These are phyloP conservation scores for Pyrgus malvae DNA, from an alignment of 2,888 invertebrate species.

Conservation along the genomic window DNA sequence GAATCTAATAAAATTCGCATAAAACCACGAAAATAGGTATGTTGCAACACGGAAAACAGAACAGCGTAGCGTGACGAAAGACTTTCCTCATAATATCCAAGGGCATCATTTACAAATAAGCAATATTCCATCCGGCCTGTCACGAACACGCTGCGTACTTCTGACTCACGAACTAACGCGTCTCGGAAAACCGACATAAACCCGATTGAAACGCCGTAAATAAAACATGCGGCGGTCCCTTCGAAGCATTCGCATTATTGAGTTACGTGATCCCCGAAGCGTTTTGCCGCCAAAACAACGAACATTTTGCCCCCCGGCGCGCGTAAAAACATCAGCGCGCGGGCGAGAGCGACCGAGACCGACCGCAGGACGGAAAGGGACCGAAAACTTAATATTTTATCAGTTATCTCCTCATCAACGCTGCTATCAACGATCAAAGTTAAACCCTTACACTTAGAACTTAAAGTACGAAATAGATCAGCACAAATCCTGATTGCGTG, in stretches of 20 bases:
- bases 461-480: conserved; percentile 44
- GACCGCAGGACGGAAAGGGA: conserved; percentile 67
- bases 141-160: conserved; percentile 56
- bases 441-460: conserved; percentile 23
- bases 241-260: conserved; percentile 74
- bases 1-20: neutral
- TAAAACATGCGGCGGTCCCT: conserved; percentile 77
- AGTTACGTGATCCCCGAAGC: conserved; percentile 79
- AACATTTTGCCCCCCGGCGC: conserved; percentile 80
- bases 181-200: conserved; percentile 66
- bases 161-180: conserved; percentile 51
- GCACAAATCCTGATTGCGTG: conserved; percentile 61
- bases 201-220: conserved; percentile 78
- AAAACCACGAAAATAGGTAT: conserved; percentile 3
- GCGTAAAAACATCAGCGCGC: conserved; percentile 75
- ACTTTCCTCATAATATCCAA: conserved; percentile 37
- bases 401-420: conserved; percentile 74
- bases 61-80: conserved; percentile 48
- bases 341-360: conserved; percentile 60
- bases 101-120: conserved; percentile 41
- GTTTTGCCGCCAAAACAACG: conserved; percentile 82
- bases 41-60: conserved; percentile 16
- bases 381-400: conserved; percentile 77
- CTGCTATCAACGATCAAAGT: conserved; percentile 38
- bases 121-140: conserved; percentile 49